Conservation (phyloP, 1,140 invertebrate species). For the Dreissena rostriformis region DNA sequence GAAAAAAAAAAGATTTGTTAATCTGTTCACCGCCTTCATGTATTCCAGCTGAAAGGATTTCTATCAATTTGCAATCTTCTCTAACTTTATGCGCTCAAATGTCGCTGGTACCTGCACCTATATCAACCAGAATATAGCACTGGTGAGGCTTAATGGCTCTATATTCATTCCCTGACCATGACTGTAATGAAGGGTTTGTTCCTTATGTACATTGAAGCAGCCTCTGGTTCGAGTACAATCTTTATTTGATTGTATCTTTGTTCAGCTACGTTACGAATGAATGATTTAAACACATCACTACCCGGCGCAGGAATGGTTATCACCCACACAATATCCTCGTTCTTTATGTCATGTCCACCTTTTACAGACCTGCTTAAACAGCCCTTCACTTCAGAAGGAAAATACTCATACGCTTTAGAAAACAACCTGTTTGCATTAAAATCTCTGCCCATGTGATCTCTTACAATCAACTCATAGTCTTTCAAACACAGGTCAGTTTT, state of each 20-base stretch:
- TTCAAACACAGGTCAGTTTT: constrained; percentile 35
- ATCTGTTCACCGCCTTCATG: background rate
- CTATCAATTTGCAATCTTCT: background rate
- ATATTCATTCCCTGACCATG: background rate
- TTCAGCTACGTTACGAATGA: constrained; percentile 49
- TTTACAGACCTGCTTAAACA: background rate
- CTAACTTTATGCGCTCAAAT: background rate
- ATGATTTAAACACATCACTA: constrained; percentile 36
- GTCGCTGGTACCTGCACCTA: constrained; percentile 42
- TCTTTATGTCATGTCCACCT: background rate
- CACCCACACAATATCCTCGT: constrained; percentile 36
- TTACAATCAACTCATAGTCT: background rate
- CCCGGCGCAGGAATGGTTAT: constrained; percentile 48
- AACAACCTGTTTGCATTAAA: background rate
- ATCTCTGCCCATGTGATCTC: background rate
- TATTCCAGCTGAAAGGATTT: background rate
- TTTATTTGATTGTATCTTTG: constrained; percentile 30
- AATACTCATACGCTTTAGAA: background rate
- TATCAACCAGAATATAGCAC: constrained; percentile 50
- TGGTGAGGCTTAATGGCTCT: background rate
- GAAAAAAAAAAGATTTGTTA: background rate
- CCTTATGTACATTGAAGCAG: constrained; percentile 52
- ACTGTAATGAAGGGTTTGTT: constrained; percentile 10
- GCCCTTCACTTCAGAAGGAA: background rate
- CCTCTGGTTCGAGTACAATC: constrained; percentile 56